Evolutionary conservation across 2,888 invertebrate genomes (phyloP).

Genomic region (Julus scandinavius): DNA sequence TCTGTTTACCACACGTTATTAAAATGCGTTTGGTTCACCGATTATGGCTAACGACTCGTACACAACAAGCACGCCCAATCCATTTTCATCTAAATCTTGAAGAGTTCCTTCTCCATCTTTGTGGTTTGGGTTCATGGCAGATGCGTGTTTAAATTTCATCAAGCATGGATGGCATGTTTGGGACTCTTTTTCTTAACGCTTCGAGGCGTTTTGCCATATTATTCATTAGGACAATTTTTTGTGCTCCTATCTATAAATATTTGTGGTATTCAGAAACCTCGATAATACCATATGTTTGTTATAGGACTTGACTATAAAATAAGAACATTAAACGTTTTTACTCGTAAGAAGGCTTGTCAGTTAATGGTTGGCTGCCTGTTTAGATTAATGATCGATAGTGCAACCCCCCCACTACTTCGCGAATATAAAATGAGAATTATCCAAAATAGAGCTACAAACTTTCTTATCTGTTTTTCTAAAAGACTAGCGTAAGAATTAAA

Average conservation of each 20-base stretch:
- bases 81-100: conserved; percentile 29
- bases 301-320: background rate
- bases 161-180: background rate
- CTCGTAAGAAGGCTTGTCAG: background rate
- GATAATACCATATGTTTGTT: background rate
- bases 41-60: conserved; percentile 30
- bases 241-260: background rate
- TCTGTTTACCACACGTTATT: conserved; percentile 31
- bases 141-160: background rate
- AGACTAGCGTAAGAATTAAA: background rate
- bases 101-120: background rate
- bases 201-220: background rate
- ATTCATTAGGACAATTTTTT: conserved; percentile 28
- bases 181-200: conserved; percentile 10
- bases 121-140: background rate
- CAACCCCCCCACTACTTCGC: background rate
- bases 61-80: conserved; percentile 30
- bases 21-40: conserved; percentile 33
- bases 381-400: conserved; percentile 34
- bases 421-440: background rate
- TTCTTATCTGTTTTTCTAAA: background rate
- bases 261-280: background rate
- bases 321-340: conserved; percentile 28
- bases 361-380: conserved; percentile 24
- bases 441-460: background rate